A percentile compares a stretch with the other conserved stretches of the same genome.
These are phyloP conservation scores for Xenentodon cancila DNA, from an alignment of 2,797 vertebrate species.

Conservation along the genomic window DNA sequence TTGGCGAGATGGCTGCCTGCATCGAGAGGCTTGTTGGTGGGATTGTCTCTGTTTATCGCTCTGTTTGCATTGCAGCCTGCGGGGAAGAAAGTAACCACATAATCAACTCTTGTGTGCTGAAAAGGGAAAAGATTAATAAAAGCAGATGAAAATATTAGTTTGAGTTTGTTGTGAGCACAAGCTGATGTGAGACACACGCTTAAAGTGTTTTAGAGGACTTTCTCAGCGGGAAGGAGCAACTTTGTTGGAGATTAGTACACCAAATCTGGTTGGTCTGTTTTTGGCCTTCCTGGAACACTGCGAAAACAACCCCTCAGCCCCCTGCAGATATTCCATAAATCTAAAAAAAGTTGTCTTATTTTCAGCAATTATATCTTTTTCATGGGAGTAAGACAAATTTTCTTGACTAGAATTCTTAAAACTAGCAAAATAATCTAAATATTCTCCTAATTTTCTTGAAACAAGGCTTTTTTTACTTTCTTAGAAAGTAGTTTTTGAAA, in stretches of 20 bases:
- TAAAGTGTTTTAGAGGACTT: constrained; percentile 5
- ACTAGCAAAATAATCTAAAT: no score
- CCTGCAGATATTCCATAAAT: no score
- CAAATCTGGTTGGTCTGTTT: background rate
- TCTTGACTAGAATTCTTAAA: no score
- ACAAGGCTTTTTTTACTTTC: no score
- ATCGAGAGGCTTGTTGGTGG: constrained; percentile 40
- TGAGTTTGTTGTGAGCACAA: constrained; percentile 9
- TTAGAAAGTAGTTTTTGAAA: no score
- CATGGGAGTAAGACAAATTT: no score
- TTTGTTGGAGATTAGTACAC: background rate
- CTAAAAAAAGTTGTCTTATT: no score
- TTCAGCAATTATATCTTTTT: no score
- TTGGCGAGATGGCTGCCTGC: constrained; percentile 62
- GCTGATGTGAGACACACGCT: constrained; percentile 5
- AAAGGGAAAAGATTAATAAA: constrained; percentile 43
- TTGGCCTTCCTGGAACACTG: no score
- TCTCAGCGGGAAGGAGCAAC: background rate
- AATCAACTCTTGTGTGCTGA: constrained; percentile 36
- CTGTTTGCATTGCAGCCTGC: constrained; percentile 45
- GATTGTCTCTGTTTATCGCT: constrained; percentile 59
- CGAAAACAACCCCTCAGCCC: no score
- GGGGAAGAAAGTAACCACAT: constrained; percentile 22
- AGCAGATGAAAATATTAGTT: constrained; percentile 27
- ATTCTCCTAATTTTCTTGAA: no score